These are phyloP conservation scores for Halcyon chelicuti DNA, from an alignment of 2,797 vertebrate species.

Conservation along the genomic window DNA sequence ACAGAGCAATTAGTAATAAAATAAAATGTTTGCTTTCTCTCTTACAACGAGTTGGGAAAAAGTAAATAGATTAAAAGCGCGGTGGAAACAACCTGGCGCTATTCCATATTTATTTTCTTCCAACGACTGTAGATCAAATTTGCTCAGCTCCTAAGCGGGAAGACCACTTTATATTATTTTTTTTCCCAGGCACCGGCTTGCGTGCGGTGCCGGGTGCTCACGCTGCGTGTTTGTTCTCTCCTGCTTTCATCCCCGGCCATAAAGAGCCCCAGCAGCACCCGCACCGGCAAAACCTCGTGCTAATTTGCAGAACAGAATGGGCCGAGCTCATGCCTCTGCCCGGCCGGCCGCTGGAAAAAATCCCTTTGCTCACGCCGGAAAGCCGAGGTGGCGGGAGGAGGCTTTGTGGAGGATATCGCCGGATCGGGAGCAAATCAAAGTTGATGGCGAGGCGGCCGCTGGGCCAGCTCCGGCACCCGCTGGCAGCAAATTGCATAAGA, in stretches of 20 bases:
- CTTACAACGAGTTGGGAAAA: neutral
- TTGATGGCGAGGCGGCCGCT: neutral
- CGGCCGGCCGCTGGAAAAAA: neutral
- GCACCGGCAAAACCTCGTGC: neutral
- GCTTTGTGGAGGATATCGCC: conserved; percentile 1
- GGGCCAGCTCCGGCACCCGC: neutral
- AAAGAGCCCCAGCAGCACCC: conserved; percentile 49
- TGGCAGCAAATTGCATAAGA: conserved; percentile 59
- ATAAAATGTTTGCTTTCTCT: conserved; percentile 59
- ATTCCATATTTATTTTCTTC: conserved; percentile 56
- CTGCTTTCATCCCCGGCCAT: conserved; percentile 38
- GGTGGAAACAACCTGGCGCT: neutral
- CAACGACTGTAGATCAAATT: neutral
- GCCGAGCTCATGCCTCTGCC: neutral
- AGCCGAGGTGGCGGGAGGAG: neutral
- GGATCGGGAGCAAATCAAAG: conserved; percentile 8
- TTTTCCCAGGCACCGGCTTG: neutral
- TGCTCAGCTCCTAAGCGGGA: conserved; percentile 36
- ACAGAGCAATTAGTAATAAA: conserved; percentile 69
- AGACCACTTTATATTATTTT: conserved; percentile 15
- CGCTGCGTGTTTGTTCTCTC: conserved; percentile 55
- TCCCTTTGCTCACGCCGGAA: neutral
- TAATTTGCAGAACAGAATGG: conserved; percentile 25
- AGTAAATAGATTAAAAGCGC: conserved; percentile 46
- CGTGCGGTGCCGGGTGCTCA: neutral